Evolutionary conservation across 1,140 invertebrate species (phyloP), one percentile per base, ranked within the genome.

Genomic region (Drosophila nikananu): DNA sequence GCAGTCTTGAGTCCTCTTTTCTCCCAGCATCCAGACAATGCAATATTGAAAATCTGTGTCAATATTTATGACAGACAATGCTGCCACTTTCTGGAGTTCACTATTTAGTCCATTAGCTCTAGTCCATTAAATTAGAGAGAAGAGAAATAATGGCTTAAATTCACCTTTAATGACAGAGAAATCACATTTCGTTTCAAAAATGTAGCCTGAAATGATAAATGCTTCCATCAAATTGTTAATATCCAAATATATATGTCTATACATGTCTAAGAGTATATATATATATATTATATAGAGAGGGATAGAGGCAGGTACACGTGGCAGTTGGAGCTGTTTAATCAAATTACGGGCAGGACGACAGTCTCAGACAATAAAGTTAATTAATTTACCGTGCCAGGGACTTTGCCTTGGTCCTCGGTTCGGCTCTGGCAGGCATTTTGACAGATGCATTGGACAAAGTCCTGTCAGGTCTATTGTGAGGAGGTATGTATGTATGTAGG

Each of bases 321-420:
- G 71, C 62, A 74, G 64, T 77, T 71, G 73, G 70, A 73, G 66
- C 76, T 71, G 48, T 83, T 89, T 84, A 89, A 87, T 87, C 81
- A 84, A 84, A 81, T 89, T 84, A 89, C 57, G 62, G 23, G 51
- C 51, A 66, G 66, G 52, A 52, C 25, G 55, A 42, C 44, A 39
- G 60, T 51, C 54, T 63, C 76, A 74, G 55, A 87, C 81, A 87
- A 90, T 84, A 81, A 89, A 87, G 73, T 87, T 84, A 87, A 87
- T 87, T 87, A 87, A 89, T 89, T 84, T 89, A 78, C 77, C 80
- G 59, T 41, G 70, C 70, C 70, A 72, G 46, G 54, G 54, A 51
- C 67, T 59, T 72, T 46, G 66, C 51, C 52, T 72, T 73, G 70
- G 35, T 27, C 48, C 42, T 27, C 42, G 35, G 44, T 51, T 37